A percentile compares a stretch with the other conserved stretches of the same genome.
Conservation (phyloP, 2,113 vertebrate species). For the Clarias magur region DNA sequence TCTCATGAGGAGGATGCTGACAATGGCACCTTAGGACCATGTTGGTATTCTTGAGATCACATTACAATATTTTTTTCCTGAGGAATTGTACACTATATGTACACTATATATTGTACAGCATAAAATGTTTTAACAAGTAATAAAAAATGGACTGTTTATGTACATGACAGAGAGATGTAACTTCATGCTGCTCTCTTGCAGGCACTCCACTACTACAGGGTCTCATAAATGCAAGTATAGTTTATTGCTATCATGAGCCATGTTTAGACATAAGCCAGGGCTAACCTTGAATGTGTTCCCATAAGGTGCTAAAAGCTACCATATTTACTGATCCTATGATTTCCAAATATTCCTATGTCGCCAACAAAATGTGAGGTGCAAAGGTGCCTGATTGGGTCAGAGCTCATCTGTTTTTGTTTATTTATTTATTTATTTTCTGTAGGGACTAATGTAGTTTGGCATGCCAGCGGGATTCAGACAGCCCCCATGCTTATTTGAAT, state of each 20-base stretch:
- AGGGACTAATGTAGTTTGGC: background rate
- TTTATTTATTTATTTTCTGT: too few relatives aligned
- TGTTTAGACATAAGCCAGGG: background rate
- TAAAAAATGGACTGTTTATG: background rate
- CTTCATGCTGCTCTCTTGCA: background rate
- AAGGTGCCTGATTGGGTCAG: background rate
- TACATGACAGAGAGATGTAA: background rate
- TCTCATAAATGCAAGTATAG: background rate
- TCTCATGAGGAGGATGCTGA: background rate
- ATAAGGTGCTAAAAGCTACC: background rate
- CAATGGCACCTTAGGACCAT: background rate
- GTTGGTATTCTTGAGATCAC: background rate
- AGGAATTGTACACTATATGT: background rate
- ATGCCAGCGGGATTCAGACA: background rate
- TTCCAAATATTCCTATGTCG: background rate
- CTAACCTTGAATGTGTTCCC: background rate
- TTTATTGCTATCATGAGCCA: background rate
- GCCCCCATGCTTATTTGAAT: background rate
- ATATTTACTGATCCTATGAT: too few relatives aligned
- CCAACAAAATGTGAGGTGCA: background rate
- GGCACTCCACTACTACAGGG: background rate
- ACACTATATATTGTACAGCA: too few relatives aligned
- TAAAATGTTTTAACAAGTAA: background rate
- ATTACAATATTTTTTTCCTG: background rate
- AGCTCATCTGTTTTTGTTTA: background rate